Conservation (phyloP, 2,797 vertebrate genomes). For the Paguma larvata region DNA sequence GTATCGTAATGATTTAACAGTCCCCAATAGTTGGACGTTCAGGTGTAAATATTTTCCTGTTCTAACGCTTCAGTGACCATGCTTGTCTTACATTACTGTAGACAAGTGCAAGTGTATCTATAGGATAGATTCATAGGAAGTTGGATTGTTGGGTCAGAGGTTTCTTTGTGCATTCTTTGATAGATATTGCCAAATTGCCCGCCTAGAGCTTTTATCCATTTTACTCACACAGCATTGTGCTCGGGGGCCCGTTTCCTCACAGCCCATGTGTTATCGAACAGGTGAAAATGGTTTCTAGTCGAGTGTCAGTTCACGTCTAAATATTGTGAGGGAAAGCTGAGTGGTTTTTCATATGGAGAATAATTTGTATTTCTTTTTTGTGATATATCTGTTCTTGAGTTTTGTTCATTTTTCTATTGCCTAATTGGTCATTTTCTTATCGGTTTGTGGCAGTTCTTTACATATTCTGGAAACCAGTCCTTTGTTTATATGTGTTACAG, state of each 20-base stretch:
- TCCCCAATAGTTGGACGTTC: not conserved
- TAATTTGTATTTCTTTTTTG: not conserved
- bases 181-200: not conserved
- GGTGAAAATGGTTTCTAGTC: not conserved
- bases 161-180: not conserved
- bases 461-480: conserved; percentile 3
- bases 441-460: not conserved
- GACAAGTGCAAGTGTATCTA: not conserved
- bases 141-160: not conserved
- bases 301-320: conserved; percentile 20
- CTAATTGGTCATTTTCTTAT: not conserved
- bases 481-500: not conserved
- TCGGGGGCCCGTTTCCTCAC: not conserved
- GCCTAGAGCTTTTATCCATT: not conserved
- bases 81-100: conserved; percentile 23
- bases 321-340: not conserved
- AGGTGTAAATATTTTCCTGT: not conserved
- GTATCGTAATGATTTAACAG: not conserved
- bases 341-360: not conserved
- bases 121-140: conserved; percentile 23
- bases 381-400: not conserved
- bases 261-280: not conserved
- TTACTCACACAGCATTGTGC: not conserved
- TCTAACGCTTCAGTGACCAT: not conserved
- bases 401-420: not conserved